Evolutionary conservation across 2,113 vertebrate genomes (phyloP), one percentile per base, ranked within the genome.

Genomic region (Eulacestoma nigropectus): DNA sequence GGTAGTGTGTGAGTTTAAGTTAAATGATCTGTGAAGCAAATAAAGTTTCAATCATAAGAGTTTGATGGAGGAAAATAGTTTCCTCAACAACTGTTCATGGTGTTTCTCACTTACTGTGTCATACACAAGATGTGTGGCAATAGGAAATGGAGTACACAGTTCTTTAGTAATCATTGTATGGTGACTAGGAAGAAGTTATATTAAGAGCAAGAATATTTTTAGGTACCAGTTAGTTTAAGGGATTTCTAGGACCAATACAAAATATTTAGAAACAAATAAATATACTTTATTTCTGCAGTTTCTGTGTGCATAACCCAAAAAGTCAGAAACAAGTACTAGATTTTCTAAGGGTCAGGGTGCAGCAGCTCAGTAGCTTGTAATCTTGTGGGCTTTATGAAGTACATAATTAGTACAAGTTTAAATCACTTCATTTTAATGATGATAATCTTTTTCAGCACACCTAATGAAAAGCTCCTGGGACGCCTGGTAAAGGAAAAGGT

Each of bases 401-500:
- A 22, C 50, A 39, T 68, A 6, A 64, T 44, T 18, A n/a, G 12
- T 60, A 22, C 65, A 56, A 25, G 21, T 88, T 81, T 52, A 50
- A 73, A 64, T 76, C 2, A 49, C 5, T 69, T 76, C 30, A 37
- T 65, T 88, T 67, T 90, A 65, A 89, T 73, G 30, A 23, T 90
- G 35, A n/a, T 56, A 20, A 90, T 97, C 19, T 94, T 84, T 96
- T 98, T 81, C 95, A 99, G 99, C 95, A 99, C 99, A 7, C 99
- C 99, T 62, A 99, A 99, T 97, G 99, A 99, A 95, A 99, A 99
- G 84, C 98, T 99, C 30, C 98, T 99, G 76, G 99, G 99, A 59
- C 99, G 99, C 65, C 98, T 99, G 60, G 99, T 99, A 83, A 99
- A 99, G 89, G 99, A 99, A 93, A 99, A 99, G 99, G 99, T 99